Evolutionary conservation across 2,888 invertebrate species (phyloP).

Genomic region (Amorpha juglandis): DNA sequence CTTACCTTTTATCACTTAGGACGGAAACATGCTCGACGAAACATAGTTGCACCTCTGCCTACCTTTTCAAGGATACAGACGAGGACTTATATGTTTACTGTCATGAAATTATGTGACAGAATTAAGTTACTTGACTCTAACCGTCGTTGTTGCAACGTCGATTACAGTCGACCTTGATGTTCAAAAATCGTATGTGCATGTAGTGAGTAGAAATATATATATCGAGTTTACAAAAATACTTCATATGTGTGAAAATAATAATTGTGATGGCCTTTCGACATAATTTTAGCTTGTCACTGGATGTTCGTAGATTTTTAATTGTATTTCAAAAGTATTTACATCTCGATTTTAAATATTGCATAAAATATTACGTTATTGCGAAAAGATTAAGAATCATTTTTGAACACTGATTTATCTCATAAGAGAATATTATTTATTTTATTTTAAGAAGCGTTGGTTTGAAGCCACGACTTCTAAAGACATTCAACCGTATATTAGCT

Average conservation of each 20-base stretch:
- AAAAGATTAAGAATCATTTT: not conserved
- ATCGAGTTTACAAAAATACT: slow-evolving; percentile 41
- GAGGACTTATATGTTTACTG: too few species aligned
- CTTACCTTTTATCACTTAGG: too few species aligned
- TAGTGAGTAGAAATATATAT: slow-evolving; percentile 49
- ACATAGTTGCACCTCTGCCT: too few species aligned
- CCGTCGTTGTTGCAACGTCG: not conserved
- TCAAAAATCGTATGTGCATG: slow-evolving; percentile 48
- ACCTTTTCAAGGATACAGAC: too few species aligned
- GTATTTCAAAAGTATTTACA: not conserved
- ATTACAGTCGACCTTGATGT: too few species aligned
- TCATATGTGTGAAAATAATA: slow-evolving; percentile 38
- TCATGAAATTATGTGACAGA: too few species aligned
- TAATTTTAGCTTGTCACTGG: slow-evolving; percentile 40
- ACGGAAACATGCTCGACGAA: too few species aligned
- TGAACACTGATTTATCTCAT: not conserved
- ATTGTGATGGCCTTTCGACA: slow-evolving; percentile 50
- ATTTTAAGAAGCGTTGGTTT: not conserved
- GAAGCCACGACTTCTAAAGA: not conserved
- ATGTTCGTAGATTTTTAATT: slow-evolving; percentile 28
- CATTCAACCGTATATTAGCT: slow-evolving; percentile 8
- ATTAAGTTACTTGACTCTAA: slow-evolving; percentile 16
- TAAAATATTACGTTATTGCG: not conserved
- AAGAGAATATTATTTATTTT: not conserved
- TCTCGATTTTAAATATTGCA: not conserved